Conservation (phyloP, 2,888 invertebrate genomes). For the Aleiodes alternator region DNA sequence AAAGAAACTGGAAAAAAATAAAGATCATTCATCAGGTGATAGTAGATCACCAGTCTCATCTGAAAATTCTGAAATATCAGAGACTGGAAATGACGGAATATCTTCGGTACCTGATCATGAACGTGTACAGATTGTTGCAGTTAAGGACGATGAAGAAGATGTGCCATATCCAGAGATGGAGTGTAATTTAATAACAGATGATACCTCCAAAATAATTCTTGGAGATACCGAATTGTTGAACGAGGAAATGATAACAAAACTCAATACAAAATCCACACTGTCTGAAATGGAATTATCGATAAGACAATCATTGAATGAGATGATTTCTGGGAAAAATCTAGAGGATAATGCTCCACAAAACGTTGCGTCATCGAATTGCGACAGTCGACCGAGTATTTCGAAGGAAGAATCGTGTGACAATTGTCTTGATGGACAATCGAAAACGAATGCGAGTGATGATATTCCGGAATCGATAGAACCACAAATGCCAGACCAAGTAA, state of each 20-base stretch:
- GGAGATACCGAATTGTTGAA: conserved; percentile 58
- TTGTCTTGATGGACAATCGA: too few species aligned
- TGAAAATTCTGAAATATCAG: conserved; percentile 28
- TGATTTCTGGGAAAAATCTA: conserved; percentile 62
- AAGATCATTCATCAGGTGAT: conserved; percentile 71
- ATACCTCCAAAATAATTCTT: conserved; percentile 67
- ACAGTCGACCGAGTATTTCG: background rate
- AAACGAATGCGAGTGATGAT: background rate
- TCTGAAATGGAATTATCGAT: conserved; percentile 67
- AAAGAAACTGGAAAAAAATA: conserved; percentile 80
- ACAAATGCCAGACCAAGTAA: conserved; percentile 12
- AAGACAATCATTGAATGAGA: conserved; percentile 64
- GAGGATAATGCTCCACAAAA: conserved; percentile 40
- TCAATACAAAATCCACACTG: conserved; percentile 60
- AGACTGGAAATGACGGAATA: conserved; percentile 54
- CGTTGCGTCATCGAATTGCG: conserved; percentile 17
- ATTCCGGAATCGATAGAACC: background rate
- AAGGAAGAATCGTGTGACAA: background rate
- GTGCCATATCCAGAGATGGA: conserved; percentile 66
- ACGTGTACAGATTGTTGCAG: conserved; percentile 72
- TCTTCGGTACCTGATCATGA: conserved; percentile 70
- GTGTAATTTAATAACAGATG: conserved; percentile 64
- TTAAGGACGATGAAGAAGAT: conserved; percentile 71
- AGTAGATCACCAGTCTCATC: conserved; percentile 32
- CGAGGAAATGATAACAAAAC: conserved; percentile 48